Base-by-base conservation (phyloP, 2,113 vertebrate species). In the Gopherus flavomarginatus region DNA sequence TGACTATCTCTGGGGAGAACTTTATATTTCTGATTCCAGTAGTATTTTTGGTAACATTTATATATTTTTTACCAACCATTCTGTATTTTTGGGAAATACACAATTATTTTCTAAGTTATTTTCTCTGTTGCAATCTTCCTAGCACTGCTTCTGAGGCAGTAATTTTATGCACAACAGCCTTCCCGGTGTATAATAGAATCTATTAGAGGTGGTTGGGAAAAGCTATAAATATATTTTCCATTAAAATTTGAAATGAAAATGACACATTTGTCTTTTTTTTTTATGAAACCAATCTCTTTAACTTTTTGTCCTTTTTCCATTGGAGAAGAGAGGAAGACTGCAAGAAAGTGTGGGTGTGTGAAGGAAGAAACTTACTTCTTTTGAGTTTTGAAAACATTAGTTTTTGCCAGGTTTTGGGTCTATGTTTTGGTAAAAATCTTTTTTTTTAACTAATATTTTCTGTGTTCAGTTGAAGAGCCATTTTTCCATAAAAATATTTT, bases 11-110 rank as follows among this genome's bases (percentile, higher is more conserved):
- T 95, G 85, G 90, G 88, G 85, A 92, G 50, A 89, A 62, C 6
- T 11, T 8, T 65, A 2, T 85, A 78, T 90, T 97, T 93, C 49
- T 95, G 49, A 72, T 22, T 56, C 26, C 17, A 90, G 69, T 87
- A 88, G 83, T 85, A 96, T 11, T 87, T 87, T 57, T 93, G 21
- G 17, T 95, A 89, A 82, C 47, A 47, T 78, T 78, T 44, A 47
- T 47, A 29, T 78, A 29, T 78, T 47, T 78, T 44, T 47, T 26
- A 82, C 19, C 65, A 90, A 26, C 88, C 90, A 62, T 78, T 85
- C 38, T 89, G 0, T 62, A 11, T 26, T 95, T 95, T 95, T 88
- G 86, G 42, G 78, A 85, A 94, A 72, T 8, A 89, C 17, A 11
- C 38, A 90, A 29, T 56, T 16, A 31, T 86, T 31, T 21, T 65